These are phyloP conservation scores for Menidia beryllina DNA, from an alignment of 2,113 vertebrate genomes.

Conservation along the genomic window DNA sequence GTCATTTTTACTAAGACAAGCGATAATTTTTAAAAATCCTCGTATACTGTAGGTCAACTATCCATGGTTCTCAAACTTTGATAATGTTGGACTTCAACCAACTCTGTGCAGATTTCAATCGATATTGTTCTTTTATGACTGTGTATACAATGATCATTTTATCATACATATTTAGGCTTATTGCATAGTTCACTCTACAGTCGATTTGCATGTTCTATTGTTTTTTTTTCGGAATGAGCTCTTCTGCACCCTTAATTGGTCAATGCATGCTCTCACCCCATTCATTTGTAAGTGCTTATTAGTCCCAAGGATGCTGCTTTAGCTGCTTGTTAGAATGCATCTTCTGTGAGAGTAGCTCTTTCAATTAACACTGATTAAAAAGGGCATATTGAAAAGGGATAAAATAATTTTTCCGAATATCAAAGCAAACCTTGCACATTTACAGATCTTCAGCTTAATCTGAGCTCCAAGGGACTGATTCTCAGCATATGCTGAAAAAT, in stretches of 20 bases:
- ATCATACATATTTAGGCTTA: not conserved
- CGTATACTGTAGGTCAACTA: not conserved
- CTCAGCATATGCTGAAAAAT: not conserved
- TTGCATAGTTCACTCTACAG: not conserved
- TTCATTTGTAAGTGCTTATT: conserved; percentile 46
- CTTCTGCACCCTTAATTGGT: conserved; percentile 42
- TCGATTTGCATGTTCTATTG: conserved; percentile 7
- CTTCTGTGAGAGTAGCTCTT: conserved; percentile 31
- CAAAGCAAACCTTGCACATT: conserved; percentile 4
- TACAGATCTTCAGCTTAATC: conserved; percentile 7
- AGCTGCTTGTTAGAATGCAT: conserved; percentile 13
- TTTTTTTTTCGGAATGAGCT: conserved; percentile 41
- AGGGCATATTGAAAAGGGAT: conserved; percentile 11
- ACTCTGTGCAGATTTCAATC: conserved; percentile 1
- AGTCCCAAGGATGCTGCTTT: conserved; percentile 25
- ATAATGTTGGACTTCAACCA: not conserved
- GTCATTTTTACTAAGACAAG: not conserved
- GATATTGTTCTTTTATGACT: not conserved
- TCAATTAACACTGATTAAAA: conserved; percentile 34
- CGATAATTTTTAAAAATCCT: not conserved
- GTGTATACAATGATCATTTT: not conserved
- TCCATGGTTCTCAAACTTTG: not conserved
- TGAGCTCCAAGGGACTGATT: conserved; percentile 2
- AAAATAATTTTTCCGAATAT: conserved; percentile 13
- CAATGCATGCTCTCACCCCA: conserved; percentile 29